These are phyloP conservation scores for Drosophila tripunctata DNA, from an alignment of 2,888 invertebrate species.

Conservation along the genomic window DNA sequence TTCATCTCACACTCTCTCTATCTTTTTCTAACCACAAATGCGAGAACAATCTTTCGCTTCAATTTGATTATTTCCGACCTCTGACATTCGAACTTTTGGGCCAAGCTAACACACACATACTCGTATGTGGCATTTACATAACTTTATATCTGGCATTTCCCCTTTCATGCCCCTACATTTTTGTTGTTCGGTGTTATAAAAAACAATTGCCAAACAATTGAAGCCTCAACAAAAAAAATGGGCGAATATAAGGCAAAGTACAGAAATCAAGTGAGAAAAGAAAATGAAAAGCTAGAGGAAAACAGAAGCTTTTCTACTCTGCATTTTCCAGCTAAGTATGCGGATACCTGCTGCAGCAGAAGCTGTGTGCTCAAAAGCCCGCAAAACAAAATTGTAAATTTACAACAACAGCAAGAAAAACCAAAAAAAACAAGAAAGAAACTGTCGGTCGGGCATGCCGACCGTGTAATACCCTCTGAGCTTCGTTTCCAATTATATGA, in stretches of 20 bases:
- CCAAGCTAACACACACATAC: conserved; percentile 10
- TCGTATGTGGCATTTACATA: conserved; percentile 66
- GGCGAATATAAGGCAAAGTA: conserved; percentile 11
- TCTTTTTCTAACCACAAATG: too few species aligned
- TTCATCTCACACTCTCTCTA: too few species aligned
- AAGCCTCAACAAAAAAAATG: conserved; percentile 56
- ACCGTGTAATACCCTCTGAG: too few species aligned
- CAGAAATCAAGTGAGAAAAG: conserved; percentile 2
- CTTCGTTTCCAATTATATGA: too few species aligned
- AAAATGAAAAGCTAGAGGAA: background rate
- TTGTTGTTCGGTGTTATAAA: conserved; percentile 73
- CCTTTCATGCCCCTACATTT: conserved; percentile 14
- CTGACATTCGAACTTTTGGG: conserved; percentile 38
- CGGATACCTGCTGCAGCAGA: conserved; percentile 41
- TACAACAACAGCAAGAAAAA: too few species aligned
- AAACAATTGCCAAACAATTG: conserved; percentile 80
- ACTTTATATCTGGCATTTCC: conserved; percentile 72
- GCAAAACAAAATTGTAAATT: conserved; percentile 71
- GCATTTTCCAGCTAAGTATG: conserved; percentile 4
- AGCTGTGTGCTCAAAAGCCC: conserved; percentile 31
- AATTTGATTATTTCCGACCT: conserved; percentile 70
- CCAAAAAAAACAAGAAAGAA: too few species aligned
- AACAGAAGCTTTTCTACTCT: conserved; percentile 22
- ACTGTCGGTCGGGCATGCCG: too few species aligned
- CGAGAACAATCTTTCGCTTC: conserved; percentile 25